Percentiles rank a stretch among this genome's conserved stretches.
These are phyloP conservation scores for Brachionus asplanchnoidis DNA, from an alignment of 1,140 invertebrate genomes.

Conservation along the genomic window DNA sequence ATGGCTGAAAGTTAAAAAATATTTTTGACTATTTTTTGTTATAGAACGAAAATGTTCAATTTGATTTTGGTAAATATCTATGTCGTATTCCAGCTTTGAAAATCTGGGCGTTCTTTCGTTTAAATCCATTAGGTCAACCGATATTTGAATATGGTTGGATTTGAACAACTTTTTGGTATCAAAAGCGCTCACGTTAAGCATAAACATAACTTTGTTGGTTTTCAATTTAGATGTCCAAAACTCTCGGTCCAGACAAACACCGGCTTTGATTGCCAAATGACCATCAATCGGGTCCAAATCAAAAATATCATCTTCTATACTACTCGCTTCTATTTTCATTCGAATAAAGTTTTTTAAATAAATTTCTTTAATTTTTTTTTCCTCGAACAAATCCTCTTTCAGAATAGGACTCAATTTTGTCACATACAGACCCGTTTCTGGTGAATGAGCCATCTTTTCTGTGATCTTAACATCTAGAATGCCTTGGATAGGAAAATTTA, in stretches of 20 bases:
- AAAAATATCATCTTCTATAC: not conserved
- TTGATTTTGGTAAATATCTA: not conserved
- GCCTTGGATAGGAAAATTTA: not conserved
- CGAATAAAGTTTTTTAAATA: not conserved
- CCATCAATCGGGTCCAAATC: not conserved
- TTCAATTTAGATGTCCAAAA: not conserved
- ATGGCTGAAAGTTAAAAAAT: not conserved
- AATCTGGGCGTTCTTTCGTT: not conserved
- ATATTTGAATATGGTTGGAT: not conserved
- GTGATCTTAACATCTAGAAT: not conserved
- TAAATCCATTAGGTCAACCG: not conserved
- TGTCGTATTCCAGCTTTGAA: not conserved
- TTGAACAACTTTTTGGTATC: slow-evolving; percentile 17
- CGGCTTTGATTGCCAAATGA: not conserved
- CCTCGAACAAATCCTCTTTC: not conserved
- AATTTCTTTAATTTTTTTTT: not conserved
- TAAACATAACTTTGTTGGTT: not conserved
- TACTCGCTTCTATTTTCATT: not conserved
- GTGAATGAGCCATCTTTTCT: not conserved
- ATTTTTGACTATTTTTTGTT: not conserved
- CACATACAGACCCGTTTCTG: not conserved
- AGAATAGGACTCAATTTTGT: not conserved
- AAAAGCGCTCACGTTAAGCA: not conserved
- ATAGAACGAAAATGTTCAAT: not conserved
- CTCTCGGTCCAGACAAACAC: not conserved